A percentile compares a stretch with the other conserved stretches of the same genome.
Evolutionary conservation across 2,797 vertebrate genomes (phyloP).

Genomic region (Halcyon leucocephala): DNA sequence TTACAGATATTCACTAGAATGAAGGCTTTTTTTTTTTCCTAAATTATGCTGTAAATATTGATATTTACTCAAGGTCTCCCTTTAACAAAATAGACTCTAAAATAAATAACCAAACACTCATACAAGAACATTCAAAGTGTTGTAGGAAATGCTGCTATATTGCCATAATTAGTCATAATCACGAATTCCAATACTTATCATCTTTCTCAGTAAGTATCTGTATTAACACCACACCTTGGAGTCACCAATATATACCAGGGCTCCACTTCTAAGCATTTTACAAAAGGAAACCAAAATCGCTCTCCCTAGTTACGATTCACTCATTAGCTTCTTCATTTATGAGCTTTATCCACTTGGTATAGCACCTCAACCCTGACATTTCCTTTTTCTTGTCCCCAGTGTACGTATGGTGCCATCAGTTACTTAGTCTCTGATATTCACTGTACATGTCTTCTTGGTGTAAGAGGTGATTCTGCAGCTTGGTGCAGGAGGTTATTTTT

Average conservation of each 20-base stretch:
- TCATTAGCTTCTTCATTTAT: neutral
- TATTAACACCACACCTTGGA: neutral
- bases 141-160: neutral
- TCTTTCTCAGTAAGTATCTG: neutral
- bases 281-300: neutral
- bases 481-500: neutral
- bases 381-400: neutral
- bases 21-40: neutral
- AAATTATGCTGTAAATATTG: conserved; percentile 4
- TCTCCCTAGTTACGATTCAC: neutral
- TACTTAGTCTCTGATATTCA: neutral
- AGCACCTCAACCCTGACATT: neutral
- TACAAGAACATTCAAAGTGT: neutral
- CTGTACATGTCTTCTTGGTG: neutral
- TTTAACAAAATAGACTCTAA: neutral
- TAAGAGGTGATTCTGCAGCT: neutral
- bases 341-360: neutral
- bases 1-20: neutral
- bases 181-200: neutral
- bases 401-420: neutral
- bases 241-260: neutral
- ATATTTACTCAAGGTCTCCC: neutral
- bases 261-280: neutral
- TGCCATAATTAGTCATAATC: neutral
- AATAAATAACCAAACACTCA: neutral